Evolutionary conservation across 2,113 vertebrate genomes (phyloP).

Genomic region (Ibidorhyncha struthersii): DNA sequence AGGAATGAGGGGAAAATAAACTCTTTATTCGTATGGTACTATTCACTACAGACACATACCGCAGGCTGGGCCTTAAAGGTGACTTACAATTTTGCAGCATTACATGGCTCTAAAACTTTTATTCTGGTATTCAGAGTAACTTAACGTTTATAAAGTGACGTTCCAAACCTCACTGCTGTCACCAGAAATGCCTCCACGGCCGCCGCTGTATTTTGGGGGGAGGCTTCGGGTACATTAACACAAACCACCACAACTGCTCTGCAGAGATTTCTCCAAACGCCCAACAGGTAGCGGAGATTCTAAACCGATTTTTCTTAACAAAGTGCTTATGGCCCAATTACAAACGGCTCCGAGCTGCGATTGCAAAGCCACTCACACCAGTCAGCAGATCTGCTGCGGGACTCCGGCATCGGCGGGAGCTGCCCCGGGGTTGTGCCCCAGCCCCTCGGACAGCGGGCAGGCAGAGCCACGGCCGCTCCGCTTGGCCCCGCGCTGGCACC

Average conservation of each 20-base stretch:
- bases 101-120: neutral
- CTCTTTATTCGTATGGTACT: neutral
- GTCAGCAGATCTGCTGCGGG: accelerated
- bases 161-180: neutral
- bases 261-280: neutral
- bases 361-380: accelerated
- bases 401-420: accelerated
- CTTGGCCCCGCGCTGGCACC: neutral
- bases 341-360: accelerated
- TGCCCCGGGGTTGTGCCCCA: neutral
- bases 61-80: neutral
- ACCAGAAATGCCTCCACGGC: neutral
- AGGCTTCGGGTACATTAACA: accelerated
- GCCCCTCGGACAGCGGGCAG: neutral
- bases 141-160: neutral
- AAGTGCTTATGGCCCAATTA: accelerated
- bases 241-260: neutral
- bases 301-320: neutral
- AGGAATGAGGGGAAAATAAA: neutral
- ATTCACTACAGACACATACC: neutral
- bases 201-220: neutral
- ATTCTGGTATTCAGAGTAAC: neutral
- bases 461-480: accelerated
- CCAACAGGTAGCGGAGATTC: accelerated
- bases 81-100: neutral